These are phyloP conservation scores for Felis chaus DNA, from an alignment of 2,113 vertebrate genomes.

Conservation along the genomic window DNA sequence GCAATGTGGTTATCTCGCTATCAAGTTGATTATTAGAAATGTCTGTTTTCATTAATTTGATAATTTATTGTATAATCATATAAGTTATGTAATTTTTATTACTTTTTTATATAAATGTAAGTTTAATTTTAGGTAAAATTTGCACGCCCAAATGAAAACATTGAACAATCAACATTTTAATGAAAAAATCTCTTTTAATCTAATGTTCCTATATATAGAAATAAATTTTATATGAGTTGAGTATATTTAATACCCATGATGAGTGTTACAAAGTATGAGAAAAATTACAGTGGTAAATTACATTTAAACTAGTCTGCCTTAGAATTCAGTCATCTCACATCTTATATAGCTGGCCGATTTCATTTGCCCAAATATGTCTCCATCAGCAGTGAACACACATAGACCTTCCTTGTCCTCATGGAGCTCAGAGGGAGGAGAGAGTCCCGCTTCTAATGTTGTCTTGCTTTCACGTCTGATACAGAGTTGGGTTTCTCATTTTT, in stretches of 20 bases:
- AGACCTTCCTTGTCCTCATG: background rate
- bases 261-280: background rate
- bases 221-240: background rate
- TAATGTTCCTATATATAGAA: background rate
- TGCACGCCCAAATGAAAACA: background rate
- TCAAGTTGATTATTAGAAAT: background rate
- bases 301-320: background rate
- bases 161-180: background rate
- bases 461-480: background rate
- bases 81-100: background rate
- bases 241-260: background rate
- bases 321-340: background rate
- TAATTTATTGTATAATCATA: background rate
- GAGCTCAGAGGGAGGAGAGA: background rate
- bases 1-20: background rate
- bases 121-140: slow-evolving; percentile 15
- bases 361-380: background rate
- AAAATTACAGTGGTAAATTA: background rate
- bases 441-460: background rate
- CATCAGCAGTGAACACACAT: background rate
- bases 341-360: background rate
- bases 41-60: background rate
- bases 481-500: background rate
- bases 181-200: background rate
- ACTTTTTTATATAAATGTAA: background rate